Percentiles rank a stretch among this genome's conserved stretches.
Evolutionary conservation across 1,140 invertebrate genomes (phyloP).

Genomic region (Zaprionus davidi): DNA sequence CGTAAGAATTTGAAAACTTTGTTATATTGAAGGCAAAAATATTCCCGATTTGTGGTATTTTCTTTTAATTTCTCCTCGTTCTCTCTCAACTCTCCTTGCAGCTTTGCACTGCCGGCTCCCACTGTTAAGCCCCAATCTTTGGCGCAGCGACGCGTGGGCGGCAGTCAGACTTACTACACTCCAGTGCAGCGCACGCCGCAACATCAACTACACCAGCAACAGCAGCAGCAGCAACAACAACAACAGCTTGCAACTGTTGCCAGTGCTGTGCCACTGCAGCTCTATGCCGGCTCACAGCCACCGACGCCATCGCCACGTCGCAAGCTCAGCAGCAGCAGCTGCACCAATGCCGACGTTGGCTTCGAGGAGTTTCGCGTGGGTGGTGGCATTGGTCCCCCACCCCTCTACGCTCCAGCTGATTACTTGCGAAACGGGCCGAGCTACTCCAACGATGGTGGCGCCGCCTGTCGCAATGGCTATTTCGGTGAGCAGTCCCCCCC

Average conservation of each 20-base stretch:
- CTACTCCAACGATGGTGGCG: conserved; percentile 77
- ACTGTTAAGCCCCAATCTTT: conserved; percentile 54
- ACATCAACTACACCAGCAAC: conserved; percentile 63
- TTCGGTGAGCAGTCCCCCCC: conserved; percentile 60
- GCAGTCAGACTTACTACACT: conserved; percentile 69
- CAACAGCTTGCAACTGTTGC: conserved; percentile 34
- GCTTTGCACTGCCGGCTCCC: conserved; percentile 12
- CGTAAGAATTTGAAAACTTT: too few relatives aligned
- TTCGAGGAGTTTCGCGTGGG: conserved; percentile 75
- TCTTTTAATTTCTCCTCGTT: background rate
- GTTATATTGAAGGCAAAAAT: background rate
- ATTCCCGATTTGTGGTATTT: background rate
- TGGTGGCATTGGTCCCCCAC: conserved; percentile 62
- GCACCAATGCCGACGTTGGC: conserved; percentile 43
- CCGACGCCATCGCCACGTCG: conserved; percentile 89
- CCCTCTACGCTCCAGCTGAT: conserved; percentile 84
- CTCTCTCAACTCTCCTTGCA: background rate
- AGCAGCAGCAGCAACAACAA: conserved; percentile 35
- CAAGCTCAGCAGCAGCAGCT: conserved; percentile 87
- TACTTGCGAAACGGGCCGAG: conserved; percentile 83
- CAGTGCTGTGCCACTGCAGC: conserved; percentile 80
- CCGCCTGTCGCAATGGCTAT: conserved; percentile 75
- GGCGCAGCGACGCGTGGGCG: conserved; percentile 59
- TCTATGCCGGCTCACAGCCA: conserved; percentile 84
- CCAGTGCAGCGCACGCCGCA: conserved; percentile 70